Base-by-base conservation (phyloP, 2,888 invertebrate genomes). In the Cremastinae sp. region DNA sequence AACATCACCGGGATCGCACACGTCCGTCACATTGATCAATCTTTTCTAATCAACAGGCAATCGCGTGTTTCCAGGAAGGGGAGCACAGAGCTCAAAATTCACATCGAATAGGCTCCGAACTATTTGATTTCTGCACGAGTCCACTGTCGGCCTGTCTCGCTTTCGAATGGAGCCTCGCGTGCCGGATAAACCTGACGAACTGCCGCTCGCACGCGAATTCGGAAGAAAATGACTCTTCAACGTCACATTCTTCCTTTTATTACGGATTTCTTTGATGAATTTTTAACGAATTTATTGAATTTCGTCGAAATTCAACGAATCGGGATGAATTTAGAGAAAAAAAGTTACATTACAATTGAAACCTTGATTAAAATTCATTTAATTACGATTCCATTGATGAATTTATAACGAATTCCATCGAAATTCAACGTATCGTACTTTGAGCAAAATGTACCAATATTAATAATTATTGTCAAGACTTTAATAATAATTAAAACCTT, bases 31-130 rank as follows among this genome's bases (percentile, higher is more conserved):
- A 73, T 76, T 68, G 72, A 69, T 72, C 72, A 68, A 72, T 72
- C 68, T 73, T 61, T 76, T 72, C 75, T 75, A 80, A 66, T 81
- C 82, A 82, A 81, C 82, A 81, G 81, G 82, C 81, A 81, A 80
- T 79, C 79, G 79, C 77, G 80, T 78, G 78, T 56, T 14, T 12
- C 9, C 56, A 39, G 37, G 3, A 18, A 18, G 9, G 16, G 39
- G 73, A 5, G 14, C 22, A n/a, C n/a, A 68, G 41, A 72, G 51
- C 56, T 9, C 35, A 20, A 16, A 64, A 51, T 51, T 56, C 18
- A 43, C 55, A 37, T 49, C 49, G 22, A 51, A 51, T 59, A 41
- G 8, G 28, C 28, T 28, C 56, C 14, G 66, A 55, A 12, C 56
- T 43, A 51, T 62, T 62, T 51, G 41, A 62, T 56, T 47, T 56